phyloP scores from a whole-genome alignment of 2,113 vertebrate species.

The Cyprinodon variegatus region DNA sequence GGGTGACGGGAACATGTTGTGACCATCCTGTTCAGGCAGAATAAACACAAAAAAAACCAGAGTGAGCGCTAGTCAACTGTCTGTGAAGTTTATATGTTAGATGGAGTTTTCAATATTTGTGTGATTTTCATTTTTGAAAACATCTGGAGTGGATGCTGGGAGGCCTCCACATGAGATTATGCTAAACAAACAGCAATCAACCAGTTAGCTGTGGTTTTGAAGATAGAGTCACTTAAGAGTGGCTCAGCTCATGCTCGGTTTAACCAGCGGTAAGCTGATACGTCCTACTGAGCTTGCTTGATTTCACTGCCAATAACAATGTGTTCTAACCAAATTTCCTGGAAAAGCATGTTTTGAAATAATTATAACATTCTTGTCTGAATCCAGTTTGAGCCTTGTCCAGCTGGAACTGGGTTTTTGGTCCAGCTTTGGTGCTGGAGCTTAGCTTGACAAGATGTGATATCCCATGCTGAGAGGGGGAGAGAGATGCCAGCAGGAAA shows the following conservation, averaged over 20 bases:
- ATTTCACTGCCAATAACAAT: constrained; percentile 64
- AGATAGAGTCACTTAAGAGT: constrained; percentile 60
- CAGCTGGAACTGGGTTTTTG: constrained; percentile 40
- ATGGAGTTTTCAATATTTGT: constrained; percentile 52
- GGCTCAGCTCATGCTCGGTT: constrained; percentile 46
- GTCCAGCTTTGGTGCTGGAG: constrained; percentile 32
- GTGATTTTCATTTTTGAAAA: constrained; percentile 32
- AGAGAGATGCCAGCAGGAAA: constrained; percentile 26
- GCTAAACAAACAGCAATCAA: constrained; percentile 62
- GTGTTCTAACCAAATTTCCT: constrained; percentile 58
- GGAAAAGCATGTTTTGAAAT: constrained; percentile 60
- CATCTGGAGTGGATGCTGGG: constrained; percentile 28
- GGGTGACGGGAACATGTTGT: constrained; percentile 79
- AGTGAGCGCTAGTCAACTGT: constrained; percentile 17
- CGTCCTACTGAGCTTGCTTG: constrained; percentile 49
- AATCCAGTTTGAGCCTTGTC: constrained; percentile 47
- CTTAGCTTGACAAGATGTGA: constrained; percentile 38
- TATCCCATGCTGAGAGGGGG: constrained; percentile 17
- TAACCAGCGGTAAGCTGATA: constrained; percentile 62
- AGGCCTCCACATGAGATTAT: constrained; percentile 24
- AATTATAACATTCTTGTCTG: constrained; percentile 56
- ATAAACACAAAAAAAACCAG: constrained; percentile 29
- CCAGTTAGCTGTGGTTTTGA: constrained; percentile 52
- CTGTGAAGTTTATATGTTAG: constrained; percentile 53
- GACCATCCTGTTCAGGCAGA: constrained; percentile 71